Conservation (phyloP, 2,797 vertebrate genomes). For the Onychomys arenicola region DNA sequence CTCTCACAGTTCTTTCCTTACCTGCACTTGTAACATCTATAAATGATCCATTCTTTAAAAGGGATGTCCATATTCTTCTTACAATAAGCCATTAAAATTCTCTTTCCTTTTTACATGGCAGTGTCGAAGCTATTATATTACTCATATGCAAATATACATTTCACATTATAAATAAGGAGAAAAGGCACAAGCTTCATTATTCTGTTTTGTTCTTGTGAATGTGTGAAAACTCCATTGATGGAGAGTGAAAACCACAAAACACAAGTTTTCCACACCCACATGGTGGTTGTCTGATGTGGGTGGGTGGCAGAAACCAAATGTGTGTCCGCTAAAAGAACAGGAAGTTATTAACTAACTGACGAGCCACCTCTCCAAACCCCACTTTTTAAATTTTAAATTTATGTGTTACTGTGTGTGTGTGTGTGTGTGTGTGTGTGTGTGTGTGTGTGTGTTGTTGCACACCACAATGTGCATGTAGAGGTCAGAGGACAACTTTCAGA, state of each 20-base stretch:
- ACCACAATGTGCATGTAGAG: background rate
- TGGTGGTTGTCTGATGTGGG: background rate
- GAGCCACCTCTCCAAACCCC: background rate
- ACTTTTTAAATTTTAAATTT: background rate
- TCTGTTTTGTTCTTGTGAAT: background rate
- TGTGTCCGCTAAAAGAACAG: background rate
- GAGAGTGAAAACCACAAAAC: background rate
- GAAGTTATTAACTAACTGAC: background rate
- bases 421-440: background rate
- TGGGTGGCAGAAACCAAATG: background rate
- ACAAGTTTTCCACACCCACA: background rate
- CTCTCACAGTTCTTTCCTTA: background rate
- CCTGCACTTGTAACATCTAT: background rate
- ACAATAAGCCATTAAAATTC: background rate
- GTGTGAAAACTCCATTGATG: background rate
- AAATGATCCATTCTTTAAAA: background rate
- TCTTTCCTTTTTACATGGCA: background rate
- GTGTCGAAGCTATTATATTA: background rate
- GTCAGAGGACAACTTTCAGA: background rate
- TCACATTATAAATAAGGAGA: constrained; percentile 39
- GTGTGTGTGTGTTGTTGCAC: background rate
- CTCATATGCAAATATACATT: constrained; percentile 32
- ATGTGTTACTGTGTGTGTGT: background rate
- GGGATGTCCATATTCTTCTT: background rate
- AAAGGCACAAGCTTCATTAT: background rate